Conservation (phyloP, 2,888 invertebrate species). For the Andrena flavipes region DNA sequence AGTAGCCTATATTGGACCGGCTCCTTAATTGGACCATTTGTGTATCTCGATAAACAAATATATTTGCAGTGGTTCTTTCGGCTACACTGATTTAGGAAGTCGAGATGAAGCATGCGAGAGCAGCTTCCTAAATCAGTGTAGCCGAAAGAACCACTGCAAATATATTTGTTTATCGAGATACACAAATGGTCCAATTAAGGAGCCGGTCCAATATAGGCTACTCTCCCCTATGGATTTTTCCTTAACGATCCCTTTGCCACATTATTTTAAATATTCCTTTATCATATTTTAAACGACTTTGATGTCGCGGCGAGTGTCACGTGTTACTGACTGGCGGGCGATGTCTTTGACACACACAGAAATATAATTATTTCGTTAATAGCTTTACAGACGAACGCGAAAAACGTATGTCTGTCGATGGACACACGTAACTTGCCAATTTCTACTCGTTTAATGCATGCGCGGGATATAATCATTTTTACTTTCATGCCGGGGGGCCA, state of each 20-base stretch:
- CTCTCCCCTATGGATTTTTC: too few species aligned
- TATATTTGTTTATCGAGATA: too few species aligned
- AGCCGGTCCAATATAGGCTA: too few species aligned
- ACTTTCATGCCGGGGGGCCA: not conserved
- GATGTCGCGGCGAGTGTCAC: conserved; percentile 18
- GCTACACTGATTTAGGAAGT: too few species aligned
- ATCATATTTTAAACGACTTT: conserved; percentile 43
- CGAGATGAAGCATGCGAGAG: too few species aligned
- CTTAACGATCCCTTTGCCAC: not conserved
- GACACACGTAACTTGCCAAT: conserved; percentile 30
- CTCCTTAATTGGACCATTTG: too few species aligned
- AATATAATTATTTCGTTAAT: conserved; percentile 56
- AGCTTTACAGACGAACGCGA: conserved; percentile 23
- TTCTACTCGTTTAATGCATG: conserved; percentile 36
- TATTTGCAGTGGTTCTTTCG: too few species aligned
- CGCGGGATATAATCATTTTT: conserved; percentile 34
- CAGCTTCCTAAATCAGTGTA: too few species aligned
- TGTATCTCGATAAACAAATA: too few species aligned
- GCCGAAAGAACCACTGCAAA: too few species aligned
- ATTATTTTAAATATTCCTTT: conserved; percentile 32
- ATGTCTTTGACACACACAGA: conserved; percentile 51
- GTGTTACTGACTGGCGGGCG: conserved; percentile 22
- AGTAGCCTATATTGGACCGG: too few species aligned
- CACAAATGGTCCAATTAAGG: too few species aligned
- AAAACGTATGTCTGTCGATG: conserved; percentile 37